Evolutionary conservation across 2,888 invertebrate species (phyloP), one percentile per base, ranked within the genome.

Genomic region (Metacarcinus magister): DNA sequence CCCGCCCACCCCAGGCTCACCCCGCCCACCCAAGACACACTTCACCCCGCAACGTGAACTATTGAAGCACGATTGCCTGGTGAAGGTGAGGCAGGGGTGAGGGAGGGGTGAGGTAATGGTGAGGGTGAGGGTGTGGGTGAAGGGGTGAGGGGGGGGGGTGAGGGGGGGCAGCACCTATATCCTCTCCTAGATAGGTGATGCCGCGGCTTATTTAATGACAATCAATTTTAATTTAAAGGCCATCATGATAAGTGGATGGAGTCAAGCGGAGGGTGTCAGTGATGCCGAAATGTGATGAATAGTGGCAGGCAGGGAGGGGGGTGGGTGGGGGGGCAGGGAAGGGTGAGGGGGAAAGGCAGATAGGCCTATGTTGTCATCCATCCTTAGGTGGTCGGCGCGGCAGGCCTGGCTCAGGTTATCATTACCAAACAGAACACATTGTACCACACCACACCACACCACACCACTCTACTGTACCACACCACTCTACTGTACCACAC

Each of bases 51-150:
- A n/a, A n/a, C n/a, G 19, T 82, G 82, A 82, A 82, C 32, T 82
- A 82, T 32, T 82, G 82, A 82, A 4, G 0, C 82, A 32, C 28
- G 75, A 0, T 4, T 2, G 67, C 19, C 2, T 5, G 23, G 48
- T 4, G 5, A 16, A 7, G 3, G 67, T 67, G 67, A 67, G 67
- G 67, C 2, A 67, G 67, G 7, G 67, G 23, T 23, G 13, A 54
- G 54, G 54, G 67, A 67, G n/a, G 67, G 16, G 23, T 60, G 60
- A 60, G 60, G 28, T 16, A 32, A 2, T 19, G 89, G 54, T 48
- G 94, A 94, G 28, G 44, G 87, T n/a, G 75, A 19, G 82, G 44
- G 89, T 10, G 89, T 13, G 89, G 54, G 67, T 13, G 94, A n/a
- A 32, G 28, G 5, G 4, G 1, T n/a, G n/a, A 82, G 16, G 43